These are phyloP conservation scores for Pharmacophagus antenor DNA, from an alignment of 2,888 invertebrate species.

Conservation along the genomic window DNA sequence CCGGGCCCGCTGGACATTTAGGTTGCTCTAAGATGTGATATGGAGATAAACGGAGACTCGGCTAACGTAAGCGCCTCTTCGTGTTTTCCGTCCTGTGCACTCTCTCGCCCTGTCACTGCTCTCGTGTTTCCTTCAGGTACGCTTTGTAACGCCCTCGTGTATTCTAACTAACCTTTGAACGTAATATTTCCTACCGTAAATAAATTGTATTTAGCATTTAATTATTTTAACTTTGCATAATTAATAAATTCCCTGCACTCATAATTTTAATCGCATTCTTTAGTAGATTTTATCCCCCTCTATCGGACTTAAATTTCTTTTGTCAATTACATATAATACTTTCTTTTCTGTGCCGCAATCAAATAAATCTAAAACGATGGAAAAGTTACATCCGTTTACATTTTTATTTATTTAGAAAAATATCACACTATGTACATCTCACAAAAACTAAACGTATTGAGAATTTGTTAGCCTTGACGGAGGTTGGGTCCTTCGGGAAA, in stretches of 20 bases:
- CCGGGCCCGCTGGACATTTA: constrained; percentile 66
- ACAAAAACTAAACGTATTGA: constrained; percentile 13
- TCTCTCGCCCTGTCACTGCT: constrained; percentile 62
- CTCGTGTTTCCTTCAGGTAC: constrained; percentile 64
- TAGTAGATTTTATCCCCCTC: too few relatives aligned
- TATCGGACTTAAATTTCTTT: too few relatives aligned
- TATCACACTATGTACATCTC: too few relatives aligned
- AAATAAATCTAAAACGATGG: too few relatives aligned
- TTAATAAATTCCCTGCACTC: too few relatives aligned
- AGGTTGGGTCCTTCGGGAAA: constrained; percentile 24
- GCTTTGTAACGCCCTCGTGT: constrained; percentile 35
- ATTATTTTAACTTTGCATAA: too few relatives aligned
- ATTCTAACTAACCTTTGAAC: background rate
- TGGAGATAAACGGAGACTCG: constrained; percentile 72
- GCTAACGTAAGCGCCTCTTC: constrained; percentile 61
- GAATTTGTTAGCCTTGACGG: constrained; percentile 5
- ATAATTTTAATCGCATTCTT: too few relatives aligned
- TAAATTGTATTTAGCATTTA: constrained; percentile 11
- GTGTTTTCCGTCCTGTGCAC: constrained; percentile 73
- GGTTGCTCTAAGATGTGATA: constrained; percentile 70
- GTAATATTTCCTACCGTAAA: background rate
- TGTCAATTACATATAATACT: too few relatives aligned
- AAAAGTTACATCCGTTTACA: too few relatives aligned
- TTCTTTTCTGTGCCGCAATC: too few relatives aligned
- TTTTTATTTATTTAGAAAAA: too few relatives aligned